These are phyloP conservation scores for Hydra vulgaris DNA, from an alignment of 30 jellyfish, hydroid and myxozoan species.

Conservation along the genomic window DNA sequence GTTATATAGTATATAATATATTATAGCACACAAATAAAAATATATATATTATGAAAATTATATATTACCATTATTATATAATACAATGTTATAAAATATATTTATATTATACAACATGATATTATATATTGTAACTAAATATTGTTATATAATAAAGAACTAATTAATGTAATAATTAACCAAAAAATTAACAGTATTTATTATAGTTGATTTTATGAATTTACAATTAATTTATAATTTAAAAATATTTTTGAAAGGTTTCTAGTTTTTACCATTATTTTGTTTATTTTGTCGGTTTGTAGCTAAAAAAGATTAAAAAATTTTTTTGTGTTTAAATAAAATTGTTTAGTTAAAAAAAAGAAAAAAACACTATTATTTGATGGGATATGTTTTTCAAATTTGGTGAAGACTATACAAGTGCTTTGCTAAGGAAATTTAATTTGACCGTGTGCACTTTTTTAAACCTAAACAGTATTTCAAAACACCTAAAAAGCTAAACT, in stretches of 20 bases:
- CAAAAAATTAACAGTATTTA: background rate
- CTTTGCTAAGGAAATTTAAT: no score
- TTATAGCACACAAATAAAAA: no score
- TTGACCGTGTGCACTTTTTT: no score
- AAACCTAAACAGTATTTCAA: no score
- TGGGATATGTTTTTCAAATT: background rate
- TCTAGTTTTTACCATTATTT: background rate
- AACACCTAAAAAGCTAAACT: no score
- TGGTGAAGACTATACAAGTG: no score
- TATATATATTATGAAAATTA: no score
- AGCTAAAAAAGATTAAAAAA: background rate
- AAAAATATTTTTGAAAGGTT: background rate
- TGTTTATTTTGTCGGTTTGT: background rate
- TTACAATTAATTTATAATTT: no score
- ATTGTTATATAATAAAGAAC: background rate
- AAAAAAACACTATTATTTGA: background rate
- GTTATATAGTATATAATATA: no score
- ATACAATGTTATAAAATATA: background rate
- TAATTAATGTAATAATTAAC: background rate
- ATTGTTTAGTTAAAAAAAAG: background rate
- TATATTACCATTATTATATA: background rate
- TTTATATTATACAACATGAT: no score
- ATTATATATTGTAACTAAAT: no score
- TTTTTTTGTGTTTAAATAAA: no score
- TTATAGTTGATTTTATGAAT: background rate